Percentiles rank a stretch among this genome's conserved stretches.
phyloP scores from a whole-genome alignment of 2,888 invertebrate genomes.

The Euclidia mi region DNA sequence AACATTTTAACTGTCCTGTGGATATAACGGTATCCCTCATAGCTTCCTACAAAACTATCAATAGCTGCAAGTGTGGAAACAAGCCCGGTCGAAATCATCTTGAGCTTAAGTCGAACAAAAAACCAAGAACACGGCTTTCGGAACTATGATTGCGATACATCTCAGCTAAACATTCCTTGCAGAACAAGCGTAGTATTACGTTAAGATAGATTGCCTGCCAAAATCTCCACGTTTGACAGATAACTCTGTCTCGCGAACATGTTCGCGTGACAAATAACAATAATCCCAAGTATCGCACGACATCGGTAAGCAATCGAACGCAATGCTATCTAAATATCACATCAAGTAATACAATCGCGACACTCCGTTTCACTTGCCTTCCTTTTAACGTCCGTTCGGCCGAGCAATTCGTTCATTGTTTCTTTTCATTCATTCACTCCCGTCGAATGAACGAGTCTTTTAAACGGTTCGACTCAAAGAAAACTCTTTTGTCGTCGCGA shows the following conservation, averaged over 20 bases:
- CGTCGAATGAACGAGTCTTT: conserved; percentile 65
- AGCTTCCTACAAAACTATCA: too few relatives aligned
- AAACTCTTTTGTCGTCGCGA: conserved; percentile 72
- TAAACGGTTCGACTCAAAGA: conserved; percentile 68
- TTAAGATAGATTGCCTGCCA: conserved; percentile 5
- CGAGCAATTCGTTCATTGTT: conserved; percentile 68
- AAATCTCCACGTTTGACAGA: conserved; percentile 13
- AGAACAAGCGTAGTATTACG: too few relatives aligned
- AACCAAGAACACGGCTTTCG: too few relatives aligned
- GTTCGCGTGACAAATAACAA: conserved; percentile 9
- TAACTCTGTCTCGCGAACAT: too few relatives aligned
- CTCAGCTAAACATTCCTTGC: too few relatives aligned
- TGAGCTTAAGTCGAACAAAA: too few relatives aligned
- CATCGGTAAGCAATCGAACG: conserved; percentile 22
- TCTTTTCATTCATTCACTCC: conserved; percentile 65
- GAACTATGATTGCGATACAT: too few relatives aligned
- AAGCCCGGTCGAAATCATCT: too few relatives aligned
- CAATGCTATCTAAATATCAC: conserved; percentile 46
- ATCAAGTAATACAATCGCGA: conserved; percentile 53
- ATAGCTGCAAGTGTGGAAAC: too few relatives aligned
- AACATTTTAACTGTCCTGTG: too few relatives aligned
- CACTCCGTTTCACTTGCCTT: conserved; percentile 49
- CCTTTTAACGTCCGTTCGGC: conserved; percentile 58
- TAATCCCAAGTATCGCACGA: conserved; percentile 23
- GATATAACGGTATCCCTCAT: too few relatives aligned